Evolutionary conservation across 2,888 invertebrate genomes (phyloP), one percentile per base, ranked within the genome.

Genomic region (Drosophila buzzatii): DNA sequence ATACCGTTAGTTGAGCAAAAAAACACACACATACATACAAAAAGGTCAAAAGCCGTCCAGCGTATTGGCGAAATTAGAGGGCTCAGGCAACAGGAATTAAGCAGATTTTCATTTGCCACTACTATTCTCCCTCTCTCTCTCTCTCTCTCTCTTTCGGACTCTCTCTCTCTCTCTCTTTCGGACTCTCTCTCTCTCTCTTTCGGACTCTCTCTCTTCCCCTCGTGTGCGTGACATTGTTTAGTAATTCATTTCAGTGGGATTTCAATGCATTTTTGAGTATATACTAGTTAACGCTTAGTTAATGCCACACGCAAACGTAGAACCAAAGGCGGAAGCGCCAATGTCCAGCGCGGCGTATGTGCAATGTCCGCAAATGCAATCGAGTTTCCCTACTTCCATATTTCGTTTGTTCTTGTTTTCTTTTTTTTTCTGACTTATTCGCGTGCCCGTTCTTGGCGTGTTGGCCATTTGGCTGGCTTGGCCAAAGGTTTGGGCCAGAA

Each of bases 301-400:
- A 81, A 90, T 86, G 75, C 79, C 65, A 49, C 91, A 91, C 91
- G 85, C 90, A 66, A 85, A 45, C 65, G 18, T 14, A 27, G 42
- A 35, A 37, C 16, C 20, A 62, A 66, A 68, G 35, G 20, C 70
- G 77, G 78, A 79, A 77, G 47, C 18, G 63, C 41, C 72, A 76
- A 18, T 70, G 85, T 73, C 85, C 87, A 84, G 73, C 72, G 45
- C 52, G 75, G 66, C 87, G 74, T 74, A 89, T 89, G 72, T 79
- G 85, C 78, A 76, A 77, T 82, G 85, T 79, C 86, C 83, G 67
- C 56, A 49, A 58, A 72, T 83, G 84, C 89, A 81, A 76, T 73
- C 60, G 52, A 70, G 7, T 23, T 41, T 52, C 20, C 37, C 18
- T 14, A 10, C 10, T 42, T 9, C 10, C 18, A 42, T 42, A 10